Conservation (phyloP, 35 echinoderm and acorn worm genomes). For the Amphiura filiformis region DNA sequence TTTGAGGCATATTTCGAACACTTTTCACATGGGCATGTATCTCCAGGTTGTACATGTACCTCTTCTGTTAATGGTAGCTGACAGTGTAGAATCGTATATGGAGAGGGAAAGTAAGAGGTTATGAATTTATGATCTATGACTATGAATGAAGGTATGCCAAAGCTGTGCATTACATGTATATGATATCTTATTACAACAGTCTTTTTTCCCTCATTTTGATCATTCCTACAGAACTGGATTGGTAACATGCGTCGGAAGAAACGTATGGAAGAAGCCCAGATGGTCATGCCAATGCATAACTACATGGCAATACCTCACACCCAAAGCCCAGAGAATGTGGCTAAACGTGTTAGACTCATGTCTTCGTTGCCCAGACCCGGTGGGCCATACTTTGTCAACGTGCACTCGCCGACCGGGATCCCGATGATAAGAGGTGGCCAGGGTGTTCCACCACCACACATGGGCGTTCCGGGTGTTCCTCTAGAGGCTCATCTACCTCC, state of each 20-base stretch:
- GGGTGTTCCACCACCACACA: neutral
- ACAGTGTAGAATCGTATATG: too few species aligned
- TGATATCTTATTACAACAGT: too few species aligned
- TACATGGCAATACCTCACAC: neutral
- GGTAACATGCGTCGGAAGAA: constrained; percentile 85
- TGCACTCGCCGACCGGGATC: neutral
- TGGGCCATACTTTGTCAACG: constrained; percentile 1
- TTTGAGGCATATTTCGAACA: too few species aligned
- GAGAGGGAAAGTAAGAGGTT: too few species aligned
- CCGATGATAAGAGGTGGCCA: neutral
- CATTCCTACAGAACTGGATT: constrained; percentile 96
- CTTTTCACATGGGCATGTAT: too few species aligned
- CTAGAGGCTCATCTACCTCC: constrained; percentile 9
- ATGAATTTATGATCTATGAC: too few species aligned
- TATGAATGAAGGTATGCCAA: too few species aligned
- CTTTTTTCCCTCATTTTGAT: too few species aligned
- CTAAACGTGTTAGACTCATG: neutral
- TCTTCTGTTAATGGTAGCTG: too few species aligned
- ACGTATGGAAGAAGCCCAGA: constrained; percentile 79
- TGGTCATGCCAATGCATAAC: constrained; percentile 46
- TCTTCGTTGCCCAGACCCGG: neutral
- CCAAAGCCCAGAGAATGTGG: neutral
- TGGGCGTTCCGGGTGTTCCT: neutral
- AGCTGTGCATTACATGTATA: too few species aligned
- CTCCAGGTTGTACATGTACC: too few species aligned